phyloP scores from a whole-genome alignment of 2,888 invertebrate species.

The Auanema sp. region DNA sequence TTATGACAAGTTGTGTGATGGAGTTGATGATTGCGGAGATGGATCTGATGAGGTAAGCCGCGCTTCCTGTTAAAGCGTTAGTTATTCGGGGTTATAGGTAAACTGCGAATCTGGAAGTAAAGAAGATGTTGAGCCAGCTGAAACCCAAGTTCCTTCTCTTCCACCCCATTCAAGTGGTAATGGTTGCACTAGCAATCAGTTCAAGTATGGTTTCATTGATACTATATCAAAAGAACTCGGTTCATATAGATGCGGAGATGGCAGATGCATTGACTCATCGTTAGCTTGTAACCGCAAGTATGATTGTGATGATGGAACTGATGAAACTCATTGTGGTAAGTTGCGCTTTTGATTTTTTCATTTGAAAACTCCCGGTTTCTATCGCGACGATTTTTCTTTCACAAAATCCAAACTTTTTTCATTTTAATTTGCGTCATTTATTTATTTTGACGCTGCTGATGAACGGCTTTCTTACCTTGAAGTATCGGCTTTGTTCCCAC shows the following conservation, averaged over 20 bases:
- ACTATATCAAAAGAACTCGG: slow-evolving; percentile 5
- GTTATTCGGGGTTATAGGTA: slow-evolving; percentile 17
- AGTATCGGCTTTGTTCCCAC: too few relatives aligned
- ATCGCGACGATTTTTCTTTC: too few relatives aligned
- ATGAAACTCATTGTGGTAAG: slow-evolving; percentile 85
- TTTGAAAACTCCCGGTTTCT: neutral
- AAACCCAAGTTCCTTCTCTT: neutral
- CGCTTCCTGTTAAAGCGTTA: slow-evolving; percentile 6
- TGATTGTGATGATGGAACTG: slow-evolving; percentile 76
- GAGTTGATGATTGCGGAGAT: slow-evolving; percentile 71
- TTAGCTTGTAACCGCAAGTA: slow-evolving; percentile 76
- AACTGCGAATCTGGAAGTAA: slow-evolving; percentile 46
- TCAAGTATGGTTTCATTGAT: neutral
- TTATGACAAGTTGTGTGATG: slow-evolving; percentile 78
- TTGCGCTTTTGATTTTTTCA: too few relatives aligned
- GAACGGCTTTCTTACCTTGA: too few relatives aligned
- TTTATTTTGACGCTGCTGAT: too few relatives aligned
- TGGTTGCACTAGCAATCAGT: slow-evolving; percentile 16
- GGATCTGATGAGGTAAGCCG: slow-evolving; percentile 81
- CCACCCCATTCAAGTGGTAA: neutral
- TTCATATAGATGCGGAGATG: slow-evolving; percentile 39
- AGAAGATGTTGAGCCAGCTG: slow-evolving; percentile 21
- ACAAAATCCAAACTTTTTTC: neutral
- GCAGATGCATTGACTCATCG: slow-evolving; percentile 77
- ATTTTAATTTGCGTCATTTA: too few relatives aligned